Evolutionary conservation across 2,888 invertebrate genomes (phyloP).

Genomic region (Caenorhabditis panamensis): DNA sequence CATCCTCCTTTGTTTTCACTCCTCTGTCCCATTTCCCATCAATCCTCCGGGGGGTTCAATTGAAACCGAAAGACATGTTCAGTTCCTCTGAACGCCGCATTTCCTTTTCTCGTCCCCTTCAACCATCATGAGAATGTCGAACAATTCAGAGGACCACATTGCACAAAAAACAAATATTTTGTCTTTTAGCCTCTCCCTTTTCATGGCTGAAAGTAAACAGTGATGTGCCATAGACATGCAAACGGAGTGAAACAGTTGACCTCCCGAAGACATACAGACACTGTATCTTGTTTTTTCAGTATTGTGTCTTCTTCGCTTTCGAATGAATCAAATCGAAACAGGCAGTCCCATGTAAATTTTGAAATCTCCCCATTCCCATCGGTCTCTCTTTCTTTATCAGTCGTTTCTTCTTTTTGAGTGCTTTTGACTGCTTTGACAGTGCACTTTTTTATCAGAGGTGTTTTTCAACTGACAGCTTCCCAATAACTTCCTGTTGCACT

Average conservation of each 20-base stretch:
- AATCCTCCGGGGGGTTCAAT: conserved; percentile 4
- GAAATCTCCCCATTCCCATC: not conserved
- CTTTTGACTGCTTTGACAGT: conserved; percentile 4
- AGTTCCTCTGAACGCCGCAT: not conserved
- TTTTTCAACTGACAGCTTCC: conserved; percentile 1
- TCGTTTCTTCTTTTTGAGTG: not conserved
- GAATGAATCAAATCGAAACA: not conserved
- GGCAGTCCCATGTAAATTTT: not conserved
- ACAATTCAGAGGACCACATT: conserved; percentile 26
- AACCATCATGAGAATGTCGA: not conserved
- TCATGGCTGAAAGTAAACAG: conserved; percentile 38
- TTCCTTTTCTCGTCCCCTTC: not conserved
- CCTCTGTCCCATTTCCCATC: not conserved
- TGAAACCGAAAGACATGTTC: not conserved
- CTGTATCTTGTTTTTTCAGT: conserved; percentile 11
- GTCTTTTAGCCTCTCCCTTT: conserved; percentile 37
- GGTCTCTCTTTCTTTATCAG: not conserved
- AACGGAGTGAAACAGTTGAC: conserved; percentile 5
- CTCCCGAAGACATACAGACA: conserved; percentile 1
- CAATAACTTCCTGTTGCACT: conserved; percentile 2
- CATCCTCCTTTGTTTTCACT: not conserved
- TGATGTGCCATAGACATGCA: conserved; percentile 38
- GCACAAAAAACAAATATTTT: conserved; percentile 26
- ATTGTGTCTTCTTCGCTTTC: not conserved
- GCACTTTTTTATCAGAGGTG: conserved; percentile 1